Conservation (phyloP, 2,888 invertebrate genomes). For the Camptogramma bilineatum region DNA sequence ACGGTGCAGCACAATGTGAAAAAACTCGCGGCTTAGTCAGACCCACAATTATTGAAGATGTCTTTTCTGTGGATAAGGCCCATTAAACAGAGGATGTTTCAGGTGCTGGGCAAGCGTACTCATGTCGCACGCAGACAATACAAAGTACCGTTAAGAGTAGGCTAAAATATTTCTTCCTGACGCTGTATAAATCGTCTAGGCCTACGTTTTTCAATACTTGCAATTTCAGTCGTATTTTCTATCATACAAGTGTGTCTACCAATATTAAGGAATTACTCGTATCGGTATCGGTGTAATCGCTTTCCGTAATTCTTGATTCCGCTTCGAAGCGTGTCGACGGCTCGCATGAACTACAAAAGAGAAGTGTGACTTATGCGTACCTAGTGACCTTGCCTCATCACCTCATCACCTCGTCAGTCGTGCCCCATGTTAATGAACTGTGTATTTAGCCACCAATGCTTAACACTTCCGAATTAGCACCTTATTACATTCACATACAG, state of each 20-base stretch:
- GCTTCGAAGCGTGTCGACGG: slow-evolving; percentile 9
- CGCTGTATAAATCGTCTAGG: no score
- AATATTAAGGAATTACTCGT: neutral
- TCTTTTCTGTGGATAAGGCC: no score
- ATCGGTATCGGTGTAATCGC: slow-evolving; percentile 5
- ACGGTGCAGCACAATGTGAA: no score
- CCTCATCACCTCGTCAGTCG: slow-evolving; percentile 38
- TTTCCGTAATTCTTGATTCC: slow-evolving; percentile 3
- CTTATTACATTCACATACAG: slow-evolving; percentile 53
- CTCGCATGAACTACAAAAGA: slow-evolving; percentile 8
- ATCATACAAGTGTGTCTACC: neutral
- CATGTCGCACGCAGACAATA: no score
- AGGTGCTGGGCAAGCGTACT: no score
- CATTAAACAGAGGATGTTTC: no score
- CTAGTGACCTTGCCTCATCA: slow-evolving; percentile 56
- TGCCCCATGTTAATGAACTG: slow-evolving; percentile 63
- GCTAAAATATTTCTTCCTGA: no score
- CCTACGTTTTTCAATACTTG: no score
- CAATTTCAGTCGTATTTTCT: no score
- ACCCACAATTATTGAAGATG: no score
- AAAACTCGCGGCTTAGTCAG: no score
- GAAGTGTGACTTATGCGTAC: slow-evolving; percentile 24
- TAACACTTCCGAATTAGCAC: slow-evolving; percentile 62
- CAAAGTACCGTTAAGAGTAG: no score
- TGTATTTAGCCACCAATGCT: slow-evolving; percentile 45